Evolutionary conservation across 1,140 invertebrate genomes (phyloP), one percentile per base, ranked within the genome.

Genomic region (Caenorhabditis latens): DNA sequence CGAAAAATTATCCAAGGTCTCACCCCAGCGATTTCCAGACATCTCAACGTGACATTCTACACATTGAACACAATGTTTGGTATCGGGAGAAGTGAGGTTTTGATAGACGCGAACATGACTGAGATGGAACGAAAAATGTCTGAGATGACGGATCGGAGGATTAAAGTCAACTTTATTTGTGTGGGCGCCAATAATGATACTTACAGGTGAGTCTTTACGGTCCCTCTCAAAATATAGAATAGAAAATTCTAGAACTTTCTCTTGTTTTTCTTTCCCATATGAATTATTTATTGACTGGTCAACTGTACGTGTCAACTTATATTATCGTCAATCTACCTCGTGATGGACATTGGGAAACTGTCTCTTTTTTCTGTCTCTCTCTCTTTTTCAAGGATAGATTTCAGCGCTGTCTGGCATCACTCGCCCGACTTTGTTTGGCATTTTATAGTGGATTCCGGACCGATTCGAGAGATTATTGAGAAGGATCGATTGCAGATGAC

Each of bases 341-440:
- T 79, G 71, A 50, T 79, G 46, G 71, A 79, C 71, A 50, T 13
- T 53, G 40, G 42, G 24, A 8, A 8, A 71, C 65, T 16, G 13
- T 19, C 65, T 16, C 19, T 19, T 43, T 43, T 43, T 46, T 24
- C n/a, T n/a, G n/a, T n/a, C n/a, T 43, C 16, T 19, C 16, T n/a
- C 5, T 46, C 65, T 14, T 32, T 43, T 43, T 71, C 24, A 4
- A 43, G 1, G 4, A 71, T 32, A 19, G 2, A 19, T 58, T 85
- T 50, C 58, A 85, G 84, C 55, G 84, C 63, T 48, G 84, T 75
- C 40, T 85, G 84, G 84, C 84, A 85, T 53, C 63, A 67, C 16
- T 75, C 84, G 13, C 40, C 67, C 24, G 48, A 58, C 55, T 67
- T 67, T n/a, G 48, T 85, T 9, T 67, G 67, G 48, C 84, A 85